A percentile compares a stretch with the other conserved stretches of the same genome.
Conservation (phyloP, 2,113 vertebrate genomes). For the Proteles cristata region DNA sequence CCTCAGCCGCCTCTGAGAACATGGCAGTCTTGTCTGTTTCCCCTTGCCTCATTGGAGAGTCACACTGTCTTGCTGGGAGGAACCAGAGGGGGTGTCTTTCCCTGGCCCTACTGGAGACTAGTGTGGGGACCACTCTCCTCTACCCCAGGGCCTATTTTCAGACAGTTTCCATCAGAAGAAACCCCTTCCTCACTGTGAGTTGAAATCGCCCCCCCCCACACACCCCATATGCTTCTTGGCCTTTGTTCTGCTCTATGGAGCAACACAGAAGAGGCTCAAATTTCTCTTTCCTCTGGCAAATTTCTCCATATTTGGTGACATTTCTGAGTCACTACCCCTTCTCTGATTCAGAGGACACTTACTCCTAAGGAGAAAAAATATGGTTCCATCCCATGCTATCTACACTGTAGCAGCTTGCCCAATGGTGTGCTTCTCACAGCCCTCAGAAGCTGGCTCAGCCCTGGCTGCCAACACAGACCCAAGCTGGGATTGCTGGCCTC, state of each 20-base stretch:
- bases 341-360: background rate
- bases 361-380: background rate
- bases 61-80: background rate
- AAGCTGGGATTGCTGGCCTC: background rate
- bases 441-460: background rate
- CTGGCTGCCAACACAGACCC: background rate
- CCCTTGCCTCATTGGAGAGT: background rate
- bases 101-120: background rate
- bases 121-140: background rate
- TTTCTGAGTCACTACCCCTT: background rate
- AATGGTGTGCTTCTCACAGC: rapidly evolving
- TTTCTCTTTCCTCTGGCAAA: background rate
- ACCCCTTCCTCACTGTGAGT: background rate
- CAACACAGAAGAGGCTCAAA: background rate
- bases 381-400: background rate
- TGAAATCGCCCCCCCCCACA: background rate
- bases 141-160: background rate
- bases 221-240: background rate
- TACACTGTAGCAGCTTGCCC: rapidly evolving
- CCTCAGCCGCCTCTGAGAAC: background rate
- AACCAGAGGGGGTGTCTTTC: background rate
- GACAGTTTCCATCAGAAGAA: background rate
- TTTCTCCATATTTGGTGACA: background rate
- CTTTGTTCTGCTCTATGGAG: background rate
- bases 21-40: too few relatives aligned